These are phyloP conservation scores for Cheumatopsyche charites DNA, from an alignment of 1,140 invertebrate genomes.

Conservation along the genomic window DNA sequence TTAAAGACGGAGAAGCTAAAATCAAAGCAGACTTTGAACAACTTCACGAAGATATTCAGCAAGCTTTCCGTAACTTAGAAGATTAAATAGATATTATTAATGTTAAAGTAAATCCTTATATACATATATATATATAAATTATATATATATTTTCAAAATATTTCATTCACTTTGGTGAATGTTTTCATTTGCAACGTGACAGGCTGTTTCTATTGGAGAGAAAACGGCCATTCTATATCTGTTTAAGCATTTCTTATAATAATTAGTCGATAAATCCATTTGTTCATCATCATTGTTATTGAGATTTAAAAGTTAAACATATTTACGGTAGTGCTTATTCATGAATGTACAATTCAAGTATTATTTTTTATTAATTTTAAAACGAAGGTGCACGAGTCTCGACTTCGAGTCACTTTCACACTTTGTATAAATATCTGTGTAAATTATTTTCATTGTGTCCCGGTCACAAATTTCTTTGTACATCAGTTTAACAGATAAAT, in stretches of 20 bases:
- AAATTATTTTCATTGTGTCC: not conserved
- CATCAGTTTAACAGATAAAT: not conserved
- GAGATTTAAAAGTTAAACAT: conserved; percentile 39
- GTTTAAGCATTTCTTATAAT: conserved; percentile 33
- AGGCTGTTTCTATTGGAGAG: conserved; percentile 13
- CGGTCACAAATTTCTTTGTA: not conserved
- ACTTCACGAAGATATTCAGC: conserved; percentile 92
- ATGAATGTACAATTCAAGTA: conserved; percentile 43
- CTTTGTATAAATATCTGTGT: not conserved
- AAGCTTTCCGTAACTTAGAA: conserved; percentile 98
- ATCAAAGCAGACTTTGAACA: conserved; percentile 97
- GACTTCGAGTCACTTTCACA: not conserved
- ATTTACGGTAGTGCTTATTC: conserved; percentile 45
- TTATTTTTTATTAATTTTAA: conserved; percentile 37
- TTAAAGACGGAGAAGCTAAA: conserved; percentile 96
- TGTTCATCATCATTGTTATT: conserved; percentile 44
- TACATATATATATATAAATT: conserved; percentile 41
- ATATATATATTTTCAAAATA: conserved; percentile 32
- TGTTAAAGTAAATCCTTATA: conserved; percentile 44
- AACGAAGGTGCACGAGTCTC: not conserved
- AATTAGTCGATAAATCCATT: conserved; percentile 16
- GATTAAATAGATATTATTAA: conserved; percentile 70
- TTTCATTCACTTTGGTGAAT: conserved; percentile 28
- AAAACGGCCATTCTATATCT: not conserved
- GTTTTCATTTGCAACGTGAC: conserved; percentile 22